Conservation (phyloP, 2,888 invertebrate species). For the Amblyteles armatorius region DNA sequence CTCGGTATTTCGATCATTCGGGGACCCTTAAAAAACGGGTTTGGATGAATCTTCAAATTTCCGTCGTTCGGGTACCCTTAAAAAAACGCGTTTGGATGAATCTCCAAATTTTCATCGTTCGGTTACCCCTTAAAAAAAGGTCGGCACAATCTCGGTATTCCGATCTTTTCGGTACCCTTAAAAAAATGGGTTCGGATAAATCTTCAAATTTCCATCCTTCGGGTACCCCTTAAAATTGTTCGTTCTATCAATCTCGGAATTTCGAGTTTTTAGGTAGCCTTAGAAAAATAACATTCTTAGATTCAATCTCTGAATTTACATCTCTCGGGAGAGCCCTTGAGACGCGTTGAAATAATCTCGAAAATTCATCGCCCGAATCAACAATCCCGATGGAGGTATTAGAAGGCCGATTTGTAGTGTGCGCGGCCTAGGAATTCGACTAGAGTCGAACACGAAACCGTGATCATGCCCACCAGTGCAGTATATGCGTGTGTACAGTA, state of each 20-base stretch:
- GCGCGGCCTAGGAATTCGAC: slow-evolving; percentile 41
- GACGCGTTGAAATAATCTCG: not conserved
- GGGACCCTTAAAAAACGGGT: not conserved
- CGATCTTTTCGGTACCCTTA: not conserved
- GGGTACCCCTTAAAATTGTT: not conserved
- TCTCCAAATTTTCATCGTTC: not conserved
- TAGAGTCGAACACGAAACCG: slow-evolving; percentile 52
- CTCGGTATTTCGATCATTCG: not conserved
- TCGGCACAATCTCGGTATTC: not conserved
- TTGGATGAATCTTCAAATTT: not conserved
- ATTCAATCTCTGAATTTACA: not conserved
- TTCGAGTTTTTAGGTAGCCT: not conserved
- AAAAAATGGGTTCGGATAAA: not conserved
- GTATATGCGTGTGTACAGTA: slow-evolving; percentile 37
- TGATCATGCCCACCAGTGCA: slow-evolving; percentile 44
- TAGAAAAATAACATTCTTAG: not conserved
- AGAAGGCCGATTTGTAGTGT: not conserved
- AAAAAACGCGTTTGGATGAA: not conserved
- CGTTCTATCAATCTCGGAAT: not conserved
- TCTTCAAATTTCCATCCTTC: not conserved
- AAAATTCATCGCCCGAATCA: not conserved
- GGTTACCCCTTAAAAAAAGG: not conserved
- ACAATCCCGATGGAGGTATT: not conserved
- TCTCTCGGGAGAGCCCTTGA: not conserved
- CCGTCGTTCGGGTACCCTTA: not conserved